Percentiles rank a stretch among this genome's conserved stretches.
Conservation (phyloP, 2,113 vertebrate species). For the Rhombomys opimus region DNA sequence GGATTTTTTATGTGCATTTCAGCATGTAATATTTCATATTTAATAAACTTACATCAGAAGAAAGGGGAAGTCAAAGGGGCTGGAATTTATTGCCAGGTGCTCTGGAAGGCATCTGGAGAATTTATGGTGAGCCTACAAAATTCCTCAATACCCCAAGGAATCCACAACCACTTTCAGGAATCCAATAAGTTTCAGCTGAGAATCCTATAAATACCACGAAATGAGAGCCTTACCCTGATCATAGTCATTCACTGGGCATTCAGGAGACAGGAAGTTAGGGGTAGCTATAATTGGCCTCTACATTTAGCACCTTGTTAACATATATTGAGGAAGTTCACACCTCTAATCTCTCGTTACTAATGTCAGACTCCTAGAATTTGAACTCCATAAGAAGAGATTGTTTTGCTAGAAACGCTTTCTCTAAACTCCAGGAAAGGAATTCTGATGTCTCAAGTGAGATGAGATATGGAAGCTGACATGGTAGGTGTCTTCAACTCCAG, state of each 20-base stretch:
- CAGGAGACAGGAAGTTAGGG: conserved; percentile 60
- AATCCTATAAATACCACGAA: conserved; percentile 72
- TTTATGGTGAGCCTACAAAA: conserved; percentile 79
- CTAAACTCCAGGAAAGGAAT: not conserved
- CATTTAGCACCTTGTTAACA: conserved; percentile 83
- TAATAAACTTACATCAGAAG: conserved; percentile 78
- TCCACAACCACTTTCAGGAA: conserved; percentile 68
- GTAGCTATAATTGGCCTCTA: conserved; percentile 70
- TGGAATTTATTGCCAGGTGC: conserved; percentile 82
- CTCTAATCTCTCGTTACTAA: conserved; percentile 80
- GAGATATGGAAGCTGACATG: not conserved
- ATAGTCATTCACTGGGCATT: not conserved
- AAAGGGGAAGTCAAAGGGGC: conserved; percentile 70
- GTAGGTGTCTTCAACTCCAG: not conserved
- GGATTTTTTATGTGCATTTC: conserved; percentile 78
- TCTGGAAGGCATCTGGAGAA: conserved; percentile 76
- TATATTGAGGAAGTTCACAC: conserved; percentile 81
- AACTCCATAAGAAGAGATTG: conserved; percentile 44
- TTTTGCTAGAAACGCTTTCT: conserved; percentile 33
- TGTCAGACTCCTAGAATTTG: conserved; percentile 61
- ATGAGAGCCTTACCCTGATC: not conserved
- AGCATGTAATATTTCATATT: conserved; percentile 81
- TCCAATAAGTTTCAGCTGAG: conserved; percentile 74
- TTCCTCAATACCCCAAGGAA: conserved; percentile 76
- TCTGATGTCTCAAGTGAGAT: not conserved